Evolutionary conservation across 2,113 vertebrate genomes (phyloP).

Genomic region (Corvus hawaiiensis): DNA sequence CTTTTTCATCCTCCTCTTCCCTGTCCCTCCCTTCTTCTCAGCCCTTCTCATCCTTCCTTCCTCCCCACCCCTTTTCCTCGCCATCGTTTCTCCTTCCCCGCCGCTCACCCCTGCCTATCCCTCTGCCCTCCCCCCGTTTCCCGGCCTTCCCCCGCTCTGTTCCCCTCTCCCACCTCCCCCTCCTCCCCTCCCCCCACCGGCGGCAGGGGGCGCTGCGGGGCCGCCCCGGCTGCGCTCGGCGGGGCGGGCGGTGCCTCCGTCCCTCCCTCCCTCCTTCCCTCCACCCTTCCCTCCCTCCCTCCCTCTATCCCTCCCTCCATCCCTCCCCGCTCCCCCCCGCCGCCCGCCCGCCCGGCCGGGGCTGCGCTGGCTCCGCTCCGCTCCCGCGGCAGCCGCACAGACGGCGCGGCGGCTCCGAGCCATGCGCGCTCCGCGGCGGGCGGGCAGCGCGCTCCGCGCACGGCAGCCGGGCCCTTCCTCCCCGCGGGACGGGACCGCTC

Average conservation of each 20-base stretch:
- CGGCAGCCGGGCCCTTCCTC: not conserved
- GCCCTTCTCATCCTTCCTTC: not conserved
- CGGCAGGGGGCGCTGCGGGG: too few relatives aligned
- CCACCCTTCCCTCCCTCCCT: too few relatives aligned
- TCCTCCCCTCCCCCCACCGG: too few relatives aligned
- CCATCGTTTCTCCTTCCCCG: not conserved
- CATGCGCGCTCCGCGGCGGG: slow-evolving; percentile 5
- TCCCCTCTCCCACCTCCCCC: not conserved
- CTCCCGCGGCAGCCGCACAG: not conserved
- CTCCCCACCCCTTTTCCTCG: not conserved
- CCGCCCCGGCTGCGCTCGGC: too few relatives aligned
- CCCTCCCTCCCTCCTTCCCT: too few relatives aligned
- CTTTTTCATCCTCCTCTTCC: not conserved
- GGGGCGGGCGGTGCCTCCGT: too few relatives aligned
- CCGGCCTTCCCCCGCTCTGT: not conserved
- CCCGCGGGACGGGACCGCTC: slow-evolving; percentile 32
- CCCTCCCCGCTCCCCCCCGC: too few relatives aligned
- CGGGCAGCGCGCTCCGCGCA: slow-evolving; percentile 1
- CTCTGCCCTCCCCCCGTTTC: too few relatives aligned
- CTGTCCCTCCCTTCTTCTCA: not conserved
- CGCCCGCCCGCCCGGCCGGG: too few relatives aligned
- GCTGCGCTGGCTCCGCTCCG: too few relatives aligned
- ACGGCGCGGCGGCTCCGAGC: slow-evolving; percentile 4
- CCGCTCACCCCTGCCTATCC: not conserved
- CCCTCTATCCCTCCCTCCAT: too few relatives aligned